Base-by-base conservation (phyloP, 1,140 invertebrate species). In the Drosophila baimaii region DNA sequence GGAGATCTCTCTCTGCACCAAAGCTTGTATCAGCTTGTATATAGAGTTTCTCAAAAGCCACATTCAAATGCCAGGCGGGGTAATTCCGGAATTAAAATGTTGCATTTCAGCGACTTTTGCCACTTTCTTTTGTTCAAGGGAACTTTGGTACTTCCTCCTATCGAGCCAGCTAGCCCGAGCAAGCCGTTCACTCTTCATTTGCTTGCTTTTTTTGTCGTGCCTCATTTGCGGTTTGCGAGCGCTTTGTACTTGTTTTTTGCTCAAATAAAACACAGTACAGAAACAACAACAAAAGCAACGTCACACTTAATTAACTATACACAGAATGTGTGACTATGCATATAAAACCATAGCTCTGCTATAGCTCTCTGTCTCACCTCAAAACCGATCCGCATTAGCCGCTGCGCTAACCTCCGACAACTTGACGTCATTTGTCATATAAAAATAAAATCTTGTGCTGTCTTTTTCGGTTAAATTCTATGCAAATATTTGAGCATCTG, bases 281-380 rank as follows among this genome's bases (percentile, higher is more conserved):
- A 29, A 19, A 21, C 31, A 76, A 55, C 44, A 44, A 56, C 44
- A 33, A 65, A 54, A 35, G 35, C 27, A 80, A 69, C 81, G 81
- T 84, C 81, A 84, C 72, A 84, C 72, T 51, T 80, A 84, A 84
- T 84, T 84, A 84, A 72, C 81, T 73, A 68, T 25, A 49, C 43
- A 49, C 47, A 44, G 55, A 84, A 55, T 70, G 31, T 61, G 72
- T 55, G 49, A 57, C 54, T 56, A 39, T 68, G 62, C 25, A 62
- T 54, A 64, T 59, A 62, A 33, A 47, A 41, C 27, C 12, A 19
- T 5, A 21, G 19, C 27, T 35, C 3, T n/a, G 3, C 35, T 44
- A n/a, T n/a, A n/a, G n/a, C 47, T 37, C 33, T 23, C 71, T 29
- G 27, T 43, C 68, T n/a, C 29, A 23, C 65, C 65, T 46, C 35